Evolutionary conservation across 2,888 invertebrate genomes (phyloP).

Genomic region (Folsomia candida): DNA sequence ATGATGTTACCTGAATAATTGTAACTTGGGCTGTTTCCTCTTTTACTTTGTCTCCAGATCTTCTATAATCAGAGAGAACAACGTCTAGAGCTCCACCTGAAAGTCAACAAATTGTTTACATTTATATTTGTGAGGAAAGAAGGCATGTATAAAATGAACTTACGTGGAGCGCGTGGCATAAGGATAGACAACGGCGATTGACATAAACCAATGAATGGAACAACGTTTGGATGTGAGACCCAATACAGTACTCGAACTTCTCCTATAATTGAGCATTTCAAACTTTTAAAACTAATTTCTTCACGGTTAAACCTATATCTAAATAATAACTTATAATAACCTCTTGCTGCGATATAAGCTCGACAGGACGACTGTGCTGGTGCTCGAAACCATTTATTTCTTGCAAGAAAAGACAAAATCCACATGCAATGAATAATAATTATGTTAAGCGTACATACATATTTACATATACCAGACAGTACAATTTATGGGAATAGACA

Average conservation of each 20-base stretch:
- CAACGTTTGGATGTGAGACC: constrained; percentile 85
- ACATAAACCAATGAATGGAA: constrained; percentile 86
- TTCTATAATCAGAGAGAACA: constrained; percentile 77
- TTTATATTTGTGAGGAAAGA: too few relatives aligned
- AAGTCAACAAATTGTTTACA: too few relatives aligned
- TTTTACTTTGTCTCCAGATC: constrained; percentile 78
- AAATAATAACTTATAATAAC: too few relatives aligned
- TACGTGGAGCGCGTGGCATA: constrained; percentile 85
- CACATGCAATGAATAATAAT: too few relatives aligned
- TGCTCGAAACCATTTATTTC: constrained; percentile 90
- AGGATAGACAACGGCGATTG: constrained; percentile 84
- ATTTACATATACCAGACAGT: too few relatives aligned
- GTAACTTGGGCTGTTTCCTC: constrained; percentile 78
- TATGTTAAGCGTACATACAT: too few relatives aligned
- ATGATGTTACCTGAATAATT: constrained; percentile 76
- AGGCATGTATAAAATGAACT: too few relatives aligned
- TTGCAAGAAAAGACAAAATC: too few relatives aligned
- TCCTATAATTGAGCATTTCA: too few relatives aligned
- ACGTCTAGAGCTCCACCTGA: constrained; percentile 85
- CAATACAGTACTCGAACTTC: constrained; percentile 84
- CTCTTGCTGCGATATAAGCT: constrained; percentile 91
- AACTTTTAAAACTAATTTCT: too few relatives aligned
- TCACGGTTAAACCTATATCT: too few relatives aligned
- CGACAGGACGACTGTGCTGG: constrained; percentile 89
- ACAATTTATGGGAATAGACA: too few relatives aligned